Base-by-base conservation (phyloP, 2,797 vertebrate genomes). In the Melanotaenia nigrans region DNA sequence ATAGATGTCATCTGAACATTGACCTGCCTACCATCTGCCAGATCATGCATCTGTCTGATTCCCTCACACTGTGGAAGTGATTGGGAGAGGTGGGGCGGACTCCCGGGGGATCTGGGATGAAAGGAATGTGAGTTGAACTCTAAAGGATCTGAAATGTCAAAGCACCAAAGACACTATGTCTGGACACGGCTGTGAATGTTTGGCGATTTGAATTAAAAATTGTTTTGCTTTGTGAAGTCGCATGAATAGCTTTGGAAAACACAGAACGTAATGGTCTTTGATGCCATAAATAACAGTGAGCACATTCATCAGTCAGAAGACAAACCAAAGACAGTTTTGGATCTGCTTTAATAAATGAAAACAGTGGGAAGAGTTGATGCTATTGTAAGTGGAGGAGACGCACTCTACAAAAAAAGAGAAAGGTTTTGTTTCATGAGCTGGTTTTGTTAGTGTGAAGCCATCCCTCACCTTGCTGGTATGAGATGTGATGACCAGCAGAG, bases 21-120 rank as follows among this genome's bases (percentile, higher is more conserved):
- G 87, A 74, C 83, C 72, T 53, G 62, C 55, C 61, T 45, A 53
- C 85, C 88, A 89, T 90, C 88, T 89, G 84, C 85, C 75, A 47
- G 71, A 75, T 82, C 75, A 65, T 80, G 90, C 91, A 91, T 92
- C 92, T 92, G 92, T 89, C 90, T 61, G 74, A 81, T 79, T 86
- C 83, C 73, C 63, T 93, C 90, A 90, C 65, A 45, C 70, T 28
- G 72, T 75, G 73, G 55, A 65, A 71, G 83, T 60, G 83, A 89
- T 82, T 61, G 64, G 80, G 82, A 73, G 82, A 81, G 81, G 81
- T 84, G 81, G 81, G 68, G 75, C 56, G 0, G 63, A 84, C 72
- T 85, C 75, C 82, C 24, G 75, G 66, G 72, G 82, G 78, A 71
- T 65, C 68, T 63, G 68, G 83, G 86, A 84, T 86, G 89, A 90